These are phyloP conservation scores for Prosopocoilus inquinatus DNA, from an alignment of 2,888 invertebrate genomes.

Conservation along the genomic window DNA sequence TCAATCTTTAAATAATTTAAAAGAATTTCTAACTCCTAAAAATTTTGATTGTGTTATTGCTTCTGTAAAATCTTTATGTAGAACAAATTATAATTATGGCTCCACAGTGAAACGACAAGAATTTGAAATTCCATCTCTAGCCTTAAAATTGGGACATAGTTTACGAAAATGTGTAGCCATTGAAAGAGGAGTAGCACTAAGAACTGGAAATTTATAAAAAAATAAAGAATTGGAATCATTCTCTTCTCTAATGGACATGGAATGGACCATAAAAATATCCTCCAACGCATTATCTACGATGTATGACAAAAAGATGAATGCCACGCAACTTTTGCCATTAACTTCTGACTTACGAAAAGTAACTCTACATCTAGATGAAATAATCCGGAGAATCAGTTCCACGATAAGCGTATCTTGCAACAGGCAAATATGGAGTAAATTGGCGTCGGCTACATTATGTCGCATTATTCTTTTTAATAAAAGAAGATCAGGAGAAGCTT, in stretches of 20 bases:
- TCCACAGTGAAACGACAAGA: not conserved
- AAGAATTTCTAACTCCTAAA: slow-evolving; percentile 1
- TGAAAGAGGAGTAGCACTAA: not conserved
- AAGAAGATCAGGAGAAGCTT: slow-evolving; percentile 2
- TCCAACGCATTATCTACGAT: not conserved
- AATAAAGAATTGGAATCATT: not conserved
- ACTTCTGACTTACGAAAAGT: not conserved
- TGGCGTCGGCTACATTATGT: not conserved
- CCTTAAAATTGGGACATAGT: slow-evolving; percentile 1
- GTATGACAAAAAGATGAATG: not conserved
- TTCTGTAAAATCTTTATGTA: slow-evolving; percentile 3
- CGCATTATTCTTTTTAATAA: slow-evolving; percentile 8
- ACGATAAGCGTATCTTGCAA: not conserved
- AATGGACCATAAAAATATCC: not conserved
- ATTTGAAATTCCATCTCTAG: not conserved
- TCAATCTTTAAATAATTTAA: not conserved
- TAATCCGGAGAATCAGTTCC: not conserved
- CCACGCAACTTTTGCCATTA: not conserved
- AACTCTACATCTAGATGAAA: not conserved
- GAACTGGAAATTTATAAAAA: not conserved
- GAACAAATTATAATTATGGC: not conserved
- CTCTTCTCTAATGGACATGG: not conserved
- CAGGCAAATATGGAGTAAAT: not conserved
- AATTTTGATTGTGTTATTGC: not conserved
- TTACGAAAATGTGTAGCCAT: slow-evolving; percentile 1